Base-by-base conservation (phyloP, 2,888 invertebrate species). In the Drosophila melanocephala region DNA sequence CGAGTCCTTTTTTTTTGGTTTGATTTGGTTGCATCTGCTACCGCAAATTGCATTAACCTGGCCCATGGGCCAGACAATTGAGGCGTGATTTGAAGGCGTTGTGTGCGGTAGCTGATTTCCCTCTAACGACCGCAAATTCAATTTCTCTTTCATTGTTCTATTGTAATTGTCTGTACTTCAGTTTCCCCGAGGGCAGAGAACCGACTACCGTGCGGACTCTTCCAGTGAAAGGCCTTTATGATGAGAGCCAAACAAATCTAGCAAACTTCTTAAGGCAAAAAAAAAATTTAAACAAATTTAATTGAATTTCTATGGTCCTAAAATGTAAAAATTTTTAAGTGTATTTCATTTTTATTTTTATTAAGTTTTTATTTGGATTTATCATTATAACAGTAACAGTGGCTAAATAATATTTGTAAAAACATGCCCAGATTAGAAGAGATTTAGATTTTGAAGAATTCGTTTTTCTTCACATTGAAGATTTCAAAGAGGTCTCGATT, bases 41-140 rank as follows among this genome's bases (percentile, higher is more conserved):
- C 77, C 75, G 72, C 87, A 87, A 85, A 89, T 89, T 77, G 87
- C 74, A 72, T 87, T 85, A 85, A 55, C 83, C 73, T 81, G 63
- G 75, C 75, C 74, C 74, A 75, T 35, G 56, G 56, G n/a, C 56
- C 56, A 39, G 67, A 90, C 86, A 88, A 86, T 86, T 75, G 88
- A 86, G 90, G 90, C 86, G 90, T 90, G 86, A 86, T 86, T 87
- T 16, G 90, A 16, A 78, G 81, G 83, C 84, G 78, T 78, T 83
- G 84, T 88, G 84, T 84, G 84, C 79, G 83, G 84, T 87, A 83
- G 79, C 85, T 51, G 67, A 72, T 77, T 72, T 59, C 68, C 61
- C 68, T 68, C 60, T 69, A 78, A 81, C 80, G 60, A 83, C 81
- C 81, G 71, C 83, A 81, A 83, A 80, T 81, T 77, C 73, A 83